Evolutionary conservation across 2,113 vertebrate genomes (phyloP).

Genomic region (Cranoglanis bouderius): DNA sequence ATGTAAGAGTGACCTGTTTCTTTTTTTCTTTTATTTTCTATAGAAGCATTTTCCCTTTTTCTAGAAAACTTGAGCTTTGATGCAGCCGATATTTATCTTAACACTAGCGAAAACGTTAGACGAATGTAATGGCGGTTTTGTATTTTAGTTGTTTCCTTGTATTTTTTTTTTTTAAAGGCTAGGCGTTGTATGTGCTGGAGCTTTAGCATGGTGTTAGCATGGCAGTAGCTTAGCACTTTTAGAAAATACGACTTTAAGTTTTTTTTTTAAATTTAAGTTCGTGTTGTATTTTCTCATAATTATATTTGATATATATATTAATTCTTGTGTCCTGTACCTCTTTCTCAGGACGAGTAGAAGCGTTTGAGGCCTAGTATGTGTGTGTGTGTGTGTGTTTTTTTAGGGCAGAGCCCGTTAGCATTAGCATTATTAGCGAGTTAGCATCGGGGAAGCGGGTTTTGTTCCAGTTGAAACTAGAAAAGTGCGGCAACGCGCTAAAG

Average conservation of each 20-base stretch:
- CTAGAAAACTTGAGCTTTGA: fast-evolving
- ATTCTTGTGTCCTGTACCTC: fast-evolving
- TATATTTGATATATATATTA: background rate
- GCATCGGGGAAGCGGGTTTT: constrained; percentile 24
- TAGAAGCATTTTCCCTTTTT: background rate
- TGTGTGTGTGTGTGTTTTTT: background rate
- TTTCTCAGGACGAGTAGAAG: no score
- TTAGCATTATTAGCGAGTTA: background rate
- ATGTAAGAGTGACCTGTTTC: constrained; percentile 8
- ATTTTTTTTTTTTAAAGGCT: background rate
- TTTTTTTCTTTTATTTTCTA: background rate
- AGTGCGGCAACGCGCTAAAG: background rate
- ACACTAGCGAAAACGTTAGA: background rate
- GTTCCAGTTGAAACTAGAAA: constrained; percentile 48
- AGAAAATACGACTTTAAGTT: background rate
- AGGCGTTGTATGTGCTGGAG: background rate
- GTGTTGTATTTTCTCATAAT: no score
- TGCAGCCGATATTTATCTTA: no score
- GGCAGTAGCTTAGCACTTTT: background rate
- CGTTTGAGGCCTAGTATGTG: background rate
- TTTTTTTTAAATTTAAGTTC: background rate
- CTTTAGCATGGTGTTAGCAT: constrained; percentile 11
- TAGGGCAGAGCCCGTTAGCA: background rate
- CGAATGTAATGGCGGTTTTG: no score
- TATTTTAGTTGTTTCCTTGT: background rate